Percentiles rank a stretch among this genome's conserved stretches.
Conservation (phyloP, 2,113 vertebrate genomes). For the Climacteris rufus region DNA sequence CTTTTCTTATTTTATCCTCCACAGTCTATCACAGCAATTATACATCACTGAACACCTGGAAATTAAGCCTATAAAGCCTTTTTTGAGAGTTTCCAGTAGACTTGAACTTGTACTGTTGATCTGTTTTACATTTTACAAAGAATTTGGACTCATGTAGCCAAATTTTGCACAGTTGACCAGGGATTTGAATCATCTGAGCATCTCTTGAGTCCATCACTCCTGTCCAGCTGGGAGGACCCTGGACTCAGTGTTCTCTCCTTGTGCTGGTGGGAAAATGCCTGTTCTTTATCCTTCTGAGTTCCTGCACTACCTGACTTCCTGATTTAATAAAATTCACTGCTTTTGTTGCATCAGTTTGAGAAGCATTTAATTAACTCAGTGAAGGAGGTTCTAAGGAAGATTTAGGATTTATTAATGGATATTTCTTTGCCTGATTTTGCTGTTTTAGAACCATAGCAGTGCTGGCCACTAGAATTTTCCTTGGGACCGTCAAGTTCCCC, state of each 20-base stretch:
- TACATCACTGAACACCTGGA: neutral
- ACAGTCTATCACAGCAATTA: neutral
- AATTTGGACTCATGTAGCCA: neutral
- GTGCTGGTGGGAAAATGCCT: neutral
- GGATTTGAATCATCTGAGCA: neutral
- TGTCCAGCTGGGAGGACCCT: neutral
- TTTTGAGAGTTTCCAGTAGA: neutral
- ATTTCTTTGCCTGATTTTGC: fast-evolving
- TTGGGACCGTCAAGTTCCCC: neutral
- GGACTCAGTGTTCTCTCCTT: neutral
- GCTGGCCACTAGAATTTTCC: neutral
- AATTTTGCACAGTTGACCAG: neutral
- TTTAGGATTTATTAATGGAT: neutral
- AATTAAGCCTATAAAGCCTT: neutral
- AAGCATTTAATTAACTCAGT: neutral
- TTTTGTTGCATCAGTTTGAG: neutral
- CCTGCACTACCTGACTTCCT: neutral
- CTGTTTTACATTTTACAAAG: neutral
- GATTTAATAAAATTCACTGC: neutral
- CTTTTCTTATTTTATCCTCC: neutral
- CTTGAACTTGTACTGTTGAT: neutral
- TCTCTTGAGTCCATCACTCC: neutral
- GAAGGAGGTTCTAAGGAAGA: neutral
- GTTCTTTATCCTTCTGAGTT: neutral
- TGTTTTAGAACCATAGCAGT: neutral